A percentile compares a stretch with the other conserved stretches of the same genome.
Evolutionary conservation across 2,888 invertebrate species (phyloP).

Genomic region (Drosophila subquinaria): DNA sequence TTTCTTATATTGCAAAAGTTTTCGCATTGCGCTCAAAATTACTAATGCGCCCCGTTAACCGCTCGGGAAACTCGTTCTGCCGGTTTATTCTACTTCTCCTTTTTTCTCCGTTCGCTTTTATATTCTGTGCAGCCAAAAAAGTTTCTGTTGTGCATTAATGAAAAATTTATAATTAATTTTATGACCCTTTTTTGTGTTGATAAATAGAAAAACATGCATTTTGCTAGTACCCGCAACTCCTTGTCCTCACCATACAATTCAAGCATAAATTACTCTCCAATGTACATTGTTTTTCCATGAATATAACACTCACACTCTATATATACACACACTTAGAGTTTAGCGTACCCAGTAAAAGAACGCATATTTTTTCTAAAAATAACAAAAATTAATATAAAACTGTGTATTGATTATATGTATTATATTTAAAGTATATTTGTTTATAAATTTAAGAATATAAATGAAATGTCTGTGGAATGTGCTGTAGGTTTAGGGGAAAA

Average conservation of each 20-base stretch:
- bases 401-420: slow-evolving; percentile 36
- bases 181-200: slow-evolving; percentile 39
- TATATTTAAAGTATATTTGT: not conserved
- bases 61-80: slow-evolving; percentile 12
- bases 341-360: slow-evolving; percentile 42
- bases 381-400: not conserved
- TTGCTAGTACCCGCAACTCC: slow-evolving; percentile 25
- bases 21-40: slow-evolving; percentile 73
- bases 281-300: slow-evolving; percentile 37
- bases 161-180: slow-evolving; percentile 62
- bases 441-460: slow-evolving; percentile 1
- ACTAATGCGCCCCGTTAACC: slow-evolving; percentile 61
- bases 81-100: not conserved
- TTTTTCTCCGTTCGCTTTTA: slow-evolving; percentile 7
- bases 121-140: slow-evolving; percentile 24
- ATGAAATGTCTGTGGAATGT: not conserved
- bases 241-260: slow-evolving; percentile 12
- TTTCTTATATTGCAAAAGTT: slow-evolving; percentile 79
- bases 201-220: slow-evolving; percentile 46
- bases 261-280: slow-evolving; percentile 13
- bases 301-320: not conserved
- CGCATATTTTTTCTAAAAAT: slow-evolving; percentile 1
- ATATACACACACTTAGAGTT: slow-evolving; percentile 25
- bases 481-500: not conserved
- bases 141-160: slow-evolving; percentile 56